phyloP scores from a whole-genome alignment of 2,797 vertebrate genomes.

The Notolabrus celidotus region DNA sequence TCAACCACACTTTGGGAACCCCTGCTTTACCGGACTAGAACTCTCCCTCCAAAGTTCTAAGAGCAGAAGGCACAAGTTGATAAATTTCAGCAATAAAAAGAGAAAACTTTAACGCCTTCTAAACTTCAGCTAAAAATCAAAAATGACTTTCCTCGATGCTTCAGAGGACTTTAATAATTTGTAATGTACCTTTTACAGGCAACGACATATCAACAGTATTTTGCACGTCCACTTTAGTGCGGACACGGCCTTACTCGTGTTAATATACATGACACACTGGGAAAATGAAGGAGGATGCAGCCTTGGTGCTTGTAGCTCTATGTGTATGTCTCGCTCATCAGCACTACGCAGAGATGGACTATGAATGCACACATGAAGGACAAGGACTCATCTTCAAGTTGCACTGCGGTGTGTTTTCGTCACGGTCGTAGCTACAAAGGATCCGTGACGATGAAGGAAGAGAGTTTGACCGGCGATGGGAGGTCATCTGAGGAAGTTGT shows the following conservation, averaged over 20 bases:
- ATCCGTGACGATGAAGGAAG: background rate
- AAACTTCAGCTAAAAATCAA: background rate
- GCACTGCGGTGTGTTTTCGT: background rate
- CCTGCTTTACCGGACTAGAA: too few relatives aligned
- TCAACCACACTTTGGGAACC: too few relatives aligned
- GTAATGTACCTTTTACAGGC: constrained; percentile 2
- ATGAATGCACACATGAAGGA: constrained; percentile 14
- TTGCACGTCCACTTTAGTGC: background rate
- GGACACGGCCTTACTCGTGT: background rate
- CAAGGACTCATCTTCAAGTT: background rate
- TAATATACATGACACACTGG: constrained; percentile 6
- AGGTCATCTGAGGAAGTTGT: background rate
- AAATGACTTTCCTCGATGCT: background rate
- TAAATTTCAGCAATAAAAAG: background rate
- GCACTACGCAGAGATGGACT: background rate
- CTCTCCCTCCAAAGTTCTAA: too few relatives aligned
- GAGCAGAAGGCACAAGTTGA: too few relatives aligned
- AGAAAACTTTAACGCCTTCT: background rate
- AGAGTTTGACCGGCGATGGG: background rate
- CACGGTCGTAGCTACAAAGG: background rate
- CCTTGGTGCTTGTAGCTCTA: background rate
- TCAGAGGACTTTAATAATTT: background rate
- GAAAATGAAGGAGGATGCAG: constrained; percentile 24
- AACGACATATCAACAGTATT: background rate
- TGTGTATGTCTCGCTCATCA: constrained; percentile 2